A percentile compares a stretch with the other conserved stretches of the same genome.
Conservation (phyloP, 1,140 invertebrate genomes). For the Campoletis sonorensis region DNA sequence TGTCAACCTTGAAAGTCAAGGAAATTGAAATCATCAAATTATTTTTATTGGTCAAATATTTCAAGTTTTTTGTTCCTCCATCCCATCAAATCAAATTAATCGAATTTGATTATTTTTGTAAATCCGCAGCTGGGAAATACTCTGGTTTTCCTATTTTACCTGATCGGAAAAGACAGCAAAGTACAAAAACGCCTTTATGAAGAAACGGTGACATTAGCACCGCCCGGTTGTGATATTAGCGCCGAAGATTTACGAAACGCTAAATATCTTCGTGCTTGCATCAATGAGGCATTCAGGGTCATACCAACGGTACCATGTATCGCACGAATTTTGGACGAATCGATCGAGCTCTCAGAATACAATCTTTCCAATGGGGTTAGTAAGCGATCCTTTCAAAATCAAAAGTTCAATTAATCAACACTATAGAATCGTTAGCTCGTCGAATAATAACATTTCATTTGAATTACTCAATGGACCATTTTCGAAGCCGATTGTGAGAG, state of each 20-base stretch:
- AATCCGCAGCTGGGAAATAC: constrained; percentile 85
- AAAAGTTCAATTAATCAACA: too few relatives aligned
- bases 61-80: too few relatives aligned
- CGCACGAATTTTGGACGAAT: constrained; percentile 86
- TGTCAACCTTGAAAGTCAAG: too few relatives aligned
- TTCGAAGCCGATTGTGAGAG: too few relatives aligned
- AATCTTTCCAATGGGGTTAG: constrained; percentile 86
- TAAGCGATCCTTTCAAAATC: constrained; percentile 27
- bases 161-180: constrained; percentile 83
- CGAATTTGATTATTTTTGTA: constrained; percentile 25
- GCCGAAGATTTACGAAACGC: constrained; percentile 81
- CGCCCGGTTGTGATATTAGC: constrained; percentile 78
- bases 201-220: constrained; percentile 81
- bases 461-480: too few relatives aligned
- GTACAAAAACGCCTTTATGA: constrained; percentile 86
- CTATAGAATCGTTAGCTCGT: too few relatives aligned
- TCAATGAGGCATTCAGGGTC: constrained; percentile 90
- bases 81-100: not conserved
- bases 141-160: constrained; percentile 86
- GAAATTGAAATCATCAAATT: too few relatives aligned
- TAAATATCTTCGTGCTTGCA: constrained; percentile 89
- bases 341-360: constrained; percentile 87
- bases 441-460: too few relatives aligned
- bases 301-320: constrained; percentile 90
- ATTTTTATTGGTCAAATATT: too few relatives aligned